phyloP scores from a whole-genome alignment of 2,113 vertebrate genomes.

The Ophthalmolycus amberensis region DNA sequence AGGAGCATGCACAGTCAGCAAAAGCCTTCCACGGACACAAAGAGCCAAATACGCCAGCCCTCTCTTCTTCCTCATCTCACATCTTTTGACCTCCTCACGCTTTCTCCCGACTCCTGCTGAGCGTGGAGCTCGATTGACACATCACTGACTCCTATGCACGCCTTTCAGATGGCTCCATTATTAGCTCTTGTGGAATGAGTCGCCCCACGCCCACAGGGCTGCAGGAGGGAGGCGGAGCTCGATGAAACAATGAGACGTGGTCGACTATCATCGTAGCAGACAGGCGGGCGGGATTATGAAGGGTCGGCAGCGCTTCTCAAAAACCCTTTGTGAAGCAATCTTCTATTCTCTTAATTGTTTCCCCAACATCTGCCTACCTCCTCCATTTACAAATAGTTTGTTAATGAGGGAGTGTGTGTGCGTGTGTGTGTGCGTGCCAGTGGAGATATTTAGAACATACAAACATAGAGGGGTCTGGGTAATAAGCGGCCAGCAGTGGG shows the following conservation, averaged over 20 bases:
- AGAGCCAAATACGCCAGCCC: background rate
- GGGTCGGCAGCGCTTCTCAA: constrained; percentile 8
- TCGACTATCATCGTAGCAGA: constrained; percentile 24
- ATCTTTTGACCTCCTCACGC: background rate
- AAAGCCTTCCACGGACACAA: constrained; percentile 11
- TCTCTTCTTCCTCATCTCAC: background rate
- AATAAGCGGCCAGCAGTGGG: background rate
- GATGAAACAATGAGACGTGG: constrained; percentile 5
- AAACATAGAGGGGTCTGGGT: constrained; percentile 31
- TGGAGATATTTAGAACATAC: background rate
- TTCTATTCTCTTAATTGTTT: constrained; percentile 58
- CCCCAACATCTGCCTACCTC: constrained; percentile 47
- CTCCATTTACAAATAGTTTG: constrained; percentile 54
- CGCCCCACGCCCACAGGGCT: constrained; percentile 14
- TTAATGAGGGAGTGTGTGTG: constrained; percentile 55
- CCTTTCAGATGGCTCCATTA: constrained; percentile 55
- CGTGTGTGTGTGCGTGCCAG: constrained; percentile 6
- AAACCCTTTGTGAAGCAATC: constrained; percentile 49
- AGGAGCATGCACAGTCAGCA: constrained; percentile 53
- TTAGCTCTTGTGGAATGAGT: constrained; percentile 48
- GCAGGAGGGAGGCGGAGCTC: constrained; percentile 19
- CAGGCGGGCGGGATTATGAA: constrained; percentile 17
- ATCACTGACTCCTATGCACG: background rate
- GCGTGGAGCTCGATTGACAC: constrained; percentile 44
- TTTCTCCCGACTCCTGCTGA: constrained; percentile 22